Percentiles rank a stretch among this genome's conserved stretches.
phyloP scores from a whole-genome alignment of 2,797 vertebrate species.

The Helostoma temminkii region DNA sequence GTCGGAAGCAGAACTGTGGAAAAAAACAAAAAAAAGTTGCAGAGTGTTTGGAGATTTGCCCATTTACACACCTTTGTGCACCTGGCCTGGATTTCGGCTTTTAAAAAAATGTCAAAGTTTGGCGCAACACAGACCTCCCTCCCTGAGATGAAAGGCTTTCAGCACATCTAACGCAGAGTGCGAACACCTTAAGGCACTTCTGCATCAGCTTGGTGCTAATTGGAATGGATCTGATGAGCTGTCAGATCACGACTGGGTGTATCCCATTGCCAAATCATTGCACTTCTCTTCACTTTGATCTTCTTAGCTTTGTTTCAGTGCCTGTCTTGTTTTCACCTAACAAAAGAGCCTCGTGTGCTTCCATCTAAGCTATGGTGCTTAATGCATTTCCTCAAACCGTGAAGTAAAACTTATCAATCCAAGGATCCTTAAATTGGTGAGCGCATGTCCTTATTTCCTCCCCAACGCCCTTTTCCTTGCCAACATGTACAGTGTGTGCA shows the following conservation, averaged over 20 bases:
- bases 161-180: neutral
- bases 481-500: conserved; percentile 48
- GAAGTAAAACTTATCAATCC: conserved; percentile 29
- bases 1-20: neutral
- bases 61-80: conserved; percentile 38
- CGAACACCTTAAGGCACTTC: conserved; percentile 6
- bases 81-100: conserved; percentile 21
- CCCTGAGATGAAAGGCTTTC: conserved; percentile 22
- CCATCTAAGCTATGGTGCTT: conserved; percentile 11
- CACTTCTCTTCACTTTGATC: conserved; percentile 1
- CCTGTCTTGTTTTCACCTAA: conserved; percentile 14
- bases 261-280: neutral
- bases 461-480: conserved; percentile 35
- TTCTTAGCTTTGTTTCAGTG: neutral
- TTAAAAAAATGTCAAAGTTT: conserved; percentile 11
- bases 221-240: neutral
- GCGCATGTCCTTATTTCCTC: conserved; percentile 39
- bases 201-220: neutral
- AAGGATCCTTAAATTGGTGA: conserved; percentile 19
- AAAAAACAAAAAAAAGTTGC: conserved; percentile 8
- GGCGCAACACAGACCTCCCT: neutral
- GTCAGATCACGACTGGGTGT: neutral
- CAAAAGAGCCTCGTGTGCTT: conserved; percentile 16
- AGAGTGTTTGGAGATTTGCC: conserved; percentile 1
- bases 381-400: conserved; percentile 45